Evolutionary conservation across 1,140 invertebrate species (phyloP).

Genomic region (Trichonephila clavata): DNA sequence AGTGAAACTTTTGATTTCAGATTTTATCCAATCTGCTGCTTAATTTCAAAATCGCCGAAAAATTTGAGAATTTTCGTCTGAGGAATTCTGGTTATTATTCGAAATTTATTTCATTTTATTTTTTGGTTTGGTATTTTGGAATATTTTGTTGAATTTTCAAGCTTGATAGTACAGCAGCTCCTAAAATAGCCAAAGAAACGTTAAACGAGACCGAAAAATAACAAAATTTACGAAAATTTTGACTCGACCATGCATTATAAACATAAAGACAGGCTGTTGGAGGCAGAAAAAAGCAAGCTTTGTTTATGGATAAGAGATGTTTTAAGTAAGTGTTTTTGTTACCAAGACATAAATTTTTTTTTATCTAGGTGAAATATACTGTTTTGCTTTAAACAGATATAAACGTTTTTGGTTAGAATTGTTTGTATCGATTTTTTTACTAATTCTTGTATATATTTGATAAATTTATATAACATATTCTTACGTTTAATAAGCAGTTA

Average conservation of each 20-base stretch:
- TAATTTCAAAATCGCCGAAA: too few relatives aligned
- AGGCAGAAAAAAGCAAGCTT: conserved; percentile 20
- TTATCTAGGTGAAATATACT: background rate
- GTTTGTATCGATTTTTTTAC: background rate
- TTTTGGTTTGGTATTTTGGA: too few relatives aligned
- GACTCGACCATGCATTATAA: conserved; percentile 11
- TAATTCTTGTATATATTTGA: background rate
- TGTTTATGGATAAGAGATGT: conserved; percentile 48
- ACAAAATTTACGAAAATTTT: background rate
- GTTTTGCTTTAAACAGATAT: background rate
- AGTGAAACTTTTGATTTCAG: too few relatives aligned
- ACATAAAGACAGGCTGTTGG: conserved; percentile 38
- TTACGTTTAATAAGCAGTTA: background rate
- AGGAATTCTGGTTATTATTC: too few relatives aligned
- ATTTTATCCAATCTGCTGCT: too few relatives aligned
- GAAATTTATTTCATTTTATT: too few relatives aligned
- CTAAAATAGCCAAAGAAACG: too few relatives aligned
- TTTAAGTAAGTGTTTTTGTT: conserved; percentile 38
- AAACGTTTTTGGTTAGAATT: background rate
- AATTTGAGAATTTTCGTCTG: too few relatives aligned
- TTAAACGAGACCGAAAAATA: too few relatives aligned
- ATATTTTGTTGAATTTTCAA: too few relatives aligned
- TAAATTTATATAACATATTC: background rate
- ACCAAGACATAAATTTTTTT: background rate
- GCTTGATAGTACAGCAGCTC: too few relatives aligned